These are phyloP conservation scores for Ochotona princeps DNA, from an alignment of 2,113 vertebrate species.

Conservation along the genomic window DNA sequence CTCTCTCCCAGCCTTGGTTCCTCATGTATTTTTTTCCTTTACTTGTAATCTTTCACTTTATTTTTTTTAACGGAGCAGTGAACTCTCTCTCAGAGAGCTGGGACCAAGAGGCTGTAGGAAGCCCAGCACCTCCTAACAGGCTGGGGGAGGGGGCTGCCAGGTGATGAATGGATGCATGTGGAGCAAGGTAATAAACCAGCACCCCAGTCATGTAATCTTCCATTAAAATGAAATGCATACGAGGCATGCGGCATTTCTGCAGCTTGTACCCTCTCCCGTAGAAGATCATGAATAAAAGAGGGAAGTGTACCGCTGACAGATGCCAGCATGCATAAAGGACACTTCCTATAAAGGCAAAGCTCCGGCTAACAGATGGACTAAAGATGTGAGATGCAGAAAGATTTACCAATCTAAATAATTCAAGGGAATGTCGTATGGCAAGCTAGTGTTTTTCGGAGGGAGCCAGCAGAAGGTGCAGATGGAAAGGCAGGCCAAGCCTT, in stretches of 20 bases:
- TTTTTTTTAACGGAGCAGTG: neutral
- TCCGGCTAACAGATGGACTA: conserved; percentile 90
- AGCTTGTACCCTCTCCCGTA: conserved; percentile 85
- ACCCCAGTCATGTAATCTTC: conserved; percentile 86
- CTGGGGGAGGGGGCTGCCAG: conserved; percentile 79
- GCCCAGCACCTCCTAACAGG: conserved; percentile 77
- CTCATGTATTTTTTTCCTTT: conserved; percentile 21
- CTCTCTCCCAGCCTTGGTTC: neutral
- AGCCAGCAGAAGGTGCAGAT: conserved; percentile 89
- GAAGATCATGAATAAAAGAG: conserved; percentile 88
- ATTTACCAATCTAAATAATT: conserved; percentile 91
- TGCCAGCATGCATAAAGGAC: conserved; percentile 88
- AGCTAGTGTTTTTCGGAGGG: conserved; percentile 84
- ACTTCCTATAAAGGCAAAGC: conserved; percentile 87
- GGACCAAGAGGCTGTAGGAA: conserved; percentile 72
- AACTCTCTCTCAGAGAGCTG: conserved; percentile 48
- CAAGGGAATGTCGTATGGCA: conserved; percentile 88
- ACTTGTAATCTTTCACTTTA: conserved; percentile 60
- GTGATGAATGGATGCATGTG: conserved; percentile 84
- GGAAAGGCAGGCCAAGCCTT: conserved; percentile 89
- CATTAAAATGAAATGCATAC: conserved; percentile 88
- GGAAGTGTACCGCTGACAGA: conserved; percentile 87
- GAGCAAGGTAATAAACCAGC: conserved; percentile 87
- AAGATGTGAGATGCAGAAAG: conserved; percentile 90
- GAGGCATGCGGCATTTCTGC: conserved; percentile 85